These are phyloP conservation scores for Sterna hirundo DNA, from an alignment of 2,113 vertebrate genomes.

Conservation along the genomic window DNA sequence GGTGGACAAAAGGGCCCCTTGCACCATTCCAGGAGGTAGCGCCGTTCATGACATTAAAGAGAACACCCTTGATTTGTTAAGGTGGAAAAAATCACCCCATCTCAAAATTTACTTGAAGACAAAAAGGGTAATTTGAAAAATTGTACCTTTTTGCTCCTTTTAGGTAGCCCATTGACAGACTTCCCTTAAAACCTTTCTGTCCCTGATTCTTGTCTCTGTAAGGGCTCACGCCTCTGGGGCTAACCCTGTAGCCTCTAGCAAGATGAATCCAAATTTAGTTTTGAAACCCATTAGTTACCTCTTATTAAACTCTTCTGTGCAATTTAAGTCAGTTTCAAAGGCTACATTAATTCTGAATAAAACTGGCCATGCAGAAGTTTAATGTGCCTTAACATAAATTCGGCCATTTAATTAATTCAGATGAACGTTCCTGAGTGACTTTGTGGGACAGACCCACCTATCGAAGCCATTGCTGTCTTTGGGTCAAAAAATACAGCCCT, in stretches of 20 bases:
- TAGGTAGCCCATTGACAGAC: neutral
- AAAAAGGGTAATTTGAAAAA: neutral
- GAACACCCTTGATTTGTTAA: too few relatives aligned
- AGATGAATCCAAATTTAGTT: neutral
- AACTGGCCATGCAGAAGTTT: slow-evolving; percentile 2
- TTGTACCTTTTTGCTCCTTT: neutral
- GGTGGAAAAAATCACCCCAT: neutral
- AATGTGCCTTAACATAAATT: slow-evolving; percentile 30
- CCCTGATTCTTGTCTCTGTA: neutral
- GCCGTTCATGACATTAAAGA: neutral
- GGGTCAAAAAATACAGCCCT: neutral
- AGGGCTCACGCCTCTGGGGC: neutral
- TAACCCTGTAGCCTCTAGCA: neutral
- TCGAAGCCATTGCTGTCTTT: neutral
- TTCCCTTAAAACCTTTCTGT: neutral
- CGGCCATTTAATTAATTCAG: neutral
- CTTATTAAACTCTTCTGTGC: slow-evolving; percentile 29
- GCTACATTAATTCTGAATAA: slow-evolving; percentile 37
- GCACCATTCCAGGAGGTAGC: neutral
- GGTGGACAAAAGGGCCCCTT: neutral
- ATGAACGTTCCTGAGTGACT: neutral
- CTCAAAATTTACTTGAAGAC: neutral
- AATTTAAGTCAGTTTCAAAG: neutral
- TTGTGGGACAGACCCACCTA: neutral
- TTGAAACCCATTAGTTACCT: slow-evolving; percentile 34